phyloP scores from a whole-genome alignment of 2,888 invertebrate species.

The Dynastes hyllus region DNA sequence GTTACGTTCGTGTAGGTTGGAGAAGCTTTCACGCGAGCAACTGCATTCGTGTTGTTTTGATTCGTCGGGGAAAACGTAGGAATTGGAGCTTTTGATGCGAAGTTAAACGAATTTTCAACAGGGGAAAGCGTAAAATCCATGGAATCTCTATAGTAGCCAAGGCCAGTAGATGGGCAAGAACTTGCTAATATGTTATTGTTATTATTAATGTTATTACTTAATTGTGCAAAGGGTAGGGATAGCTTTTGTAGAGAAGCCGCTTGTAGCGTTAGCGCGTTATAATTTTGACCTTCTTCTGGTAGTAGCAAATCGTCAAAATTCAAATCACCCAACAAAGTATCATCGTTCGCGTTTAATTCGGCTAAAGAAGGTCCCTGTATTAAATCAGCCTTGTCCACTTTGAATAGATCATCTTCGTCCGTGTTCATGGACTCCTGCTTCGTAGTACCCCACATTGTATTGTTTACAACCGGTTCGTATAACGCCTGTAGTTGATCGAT shows the following conservation, averaged over 20 bases:
- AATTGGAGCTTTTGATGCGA: conserved; percentile 63
- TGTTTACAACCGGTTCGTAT: conserved; percentile 70
- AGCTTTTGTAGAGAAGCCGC: conserved; percentile 34
- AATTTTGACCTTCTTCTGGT: conserved; percentile 78
- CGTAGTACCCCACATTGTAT: conserved; percentile 70
- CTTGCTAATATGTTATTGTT: conserved; percentile 57
- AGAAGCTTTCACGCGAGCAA: conserved; percentile 68
- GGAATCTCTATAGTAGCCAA: conserved; percentile 60
- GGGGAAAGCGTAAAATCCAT: conserved; percentile 50
- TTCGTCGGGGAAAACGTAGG: conserved; percentile 80
- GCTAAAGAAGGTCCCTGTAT: conserved; percentile 88
- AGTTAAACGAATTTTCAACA: conserved; percentile 64
- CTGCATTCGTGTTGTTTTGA: conserved; percentile 75
- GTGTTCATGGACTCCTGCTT: conserved; percentile 75
- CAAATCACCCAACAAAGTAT: conserved; percentile 86
- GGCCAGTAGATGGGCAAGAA: conserved; percentile 63
- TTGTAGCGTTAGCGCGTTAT: conserved; percentile 36
- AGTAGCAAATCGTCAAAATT: conserved; percentile 89
- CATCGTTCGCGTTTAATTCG: conserved; percentile 89
- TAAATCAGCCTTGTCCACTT: conserved; percentile 90
- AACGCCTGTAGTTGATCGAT: conserved; percentile 67
- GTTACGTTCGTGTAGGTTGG: conserved; percentile 61
- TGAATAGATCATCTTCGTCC: conserved; percentile 92
- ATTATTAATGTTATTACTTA: conserved; percentile 50
- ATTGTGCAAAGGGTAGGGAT: conserved; percentile 30